These are phyloP conservation scores for Xiphophorus birchmanni DNA, from an alignment of 2,797 vertebrate species.

Conservation along the genomic window DNA sequence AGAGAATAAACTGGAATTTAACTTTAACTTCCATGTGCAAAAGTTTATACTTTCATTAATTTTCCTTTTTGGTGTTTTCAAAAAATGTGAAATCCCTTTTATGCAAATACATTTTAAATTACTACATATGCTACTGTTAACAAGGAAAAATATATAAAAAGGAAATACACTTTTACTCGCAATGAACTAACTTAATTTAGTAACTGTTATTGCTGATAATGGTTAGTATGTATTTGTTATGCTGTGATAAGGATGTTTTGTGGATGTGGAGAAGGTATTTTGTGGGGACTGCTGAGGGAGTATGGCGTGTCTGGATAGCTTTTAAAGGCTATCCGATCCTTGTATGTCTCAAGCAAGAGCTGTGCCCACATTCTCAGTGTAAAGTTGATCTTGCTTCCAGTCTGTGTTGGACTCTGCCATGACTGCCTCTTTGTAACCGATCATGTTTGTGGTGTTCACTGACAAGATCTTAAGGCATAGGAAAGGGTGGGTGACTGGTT, in stretches of 20 bases:
- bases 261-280: background rate
- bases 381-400: background rate
- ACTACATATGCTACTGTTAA: background rate
- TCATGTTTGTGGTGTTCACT: too few species aligned
- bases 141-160: background rate
- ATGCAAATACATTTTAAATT: background rate
- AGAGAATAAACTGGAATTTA: background rate
- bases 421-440: background rate
- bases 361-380: background rate
- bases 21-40: background rate
- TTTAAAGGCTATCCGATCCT: background rate
- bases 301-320: background rate
- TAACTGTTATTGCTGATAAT: background rate
- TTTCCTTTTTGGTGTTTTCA: background rate
- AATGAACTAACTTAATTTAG: background rate
- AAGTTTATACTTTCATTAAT: background rate
- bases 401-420: background rate
- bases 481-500: background rate
- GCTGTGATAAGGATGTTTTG: background rate
- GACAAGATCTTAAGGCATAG: too few species aligned
- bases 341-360: background rate
- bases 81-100: background rate
- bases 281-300: background rate
- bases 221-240: background rate
- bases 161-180: background rate